phyloP scores from a whole-genome alignment of 2,797 vertebrate species.

The Arnoldichthys spilopterus region DNA sequence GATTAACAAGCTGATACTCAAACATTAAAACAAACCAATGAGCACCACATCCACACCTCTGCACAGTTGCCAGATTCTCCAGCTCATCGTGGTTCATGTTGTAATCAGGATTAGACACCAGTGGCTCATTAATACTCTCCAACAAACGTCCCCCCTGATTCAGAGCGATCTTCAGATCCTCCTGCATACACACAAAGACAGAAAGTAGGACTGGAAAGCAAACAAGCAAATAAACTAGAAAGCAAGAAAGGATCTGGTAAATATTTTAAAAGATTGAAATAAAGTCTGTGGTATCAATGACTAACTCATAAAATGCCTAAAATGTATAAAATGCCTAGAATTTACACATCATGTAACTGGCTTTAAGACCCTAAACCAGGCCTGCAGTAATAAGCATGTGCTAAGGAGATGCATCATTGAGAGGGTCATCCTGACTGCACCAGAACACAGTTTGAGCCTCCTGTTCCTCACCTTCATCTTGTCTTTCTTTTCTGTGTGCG shows the following conservation, averaged over 20 bases:
- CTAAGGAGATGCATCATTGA: too few relatives aligned
- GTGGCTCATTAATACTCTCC: conserved; percentile 87
- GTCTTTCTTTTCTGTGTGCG: conserved; percentile 87
- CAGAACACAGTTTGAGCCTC: background rate
- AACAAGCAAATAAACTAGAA: background rate
- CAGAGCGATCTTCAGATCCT: conserved; percentile 85
- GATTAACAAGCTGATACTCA: too few relatives aligned
- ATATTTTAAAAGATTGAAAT: too few relatives aligned
- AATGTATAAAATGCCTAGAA: background rate
- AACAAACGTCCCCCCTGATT: conserved; percentile 85
- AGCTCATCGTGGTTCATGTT: conserved; percentile 92
- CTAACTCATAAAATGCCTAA: background rate
- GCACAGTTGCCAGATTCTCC: conserved; percentile 91
- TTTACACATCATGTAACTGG: background rate
- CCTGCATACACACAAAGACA: conserved; percentile 71
- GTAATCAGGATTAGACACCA: conserved; percentile 82
- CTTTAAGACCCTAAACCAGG: background rate
- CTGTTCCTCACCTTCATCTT: conserved; percentile 87
- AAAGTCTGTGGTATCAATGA: background rate
- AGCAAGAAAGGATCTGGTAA: too few relatives aligned
- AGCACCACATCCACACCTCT: conserved; percentile 79
- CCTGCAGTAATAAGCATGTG: background rate
- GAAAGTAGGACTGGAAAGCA: background rate
- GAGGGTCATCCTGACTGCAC: background rate
- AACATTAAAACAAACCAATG: background rate